phyloP scores from a whole-genome alignment of 2,888 invertebrate species.

The Chrysolina oricalcia region DNA sequence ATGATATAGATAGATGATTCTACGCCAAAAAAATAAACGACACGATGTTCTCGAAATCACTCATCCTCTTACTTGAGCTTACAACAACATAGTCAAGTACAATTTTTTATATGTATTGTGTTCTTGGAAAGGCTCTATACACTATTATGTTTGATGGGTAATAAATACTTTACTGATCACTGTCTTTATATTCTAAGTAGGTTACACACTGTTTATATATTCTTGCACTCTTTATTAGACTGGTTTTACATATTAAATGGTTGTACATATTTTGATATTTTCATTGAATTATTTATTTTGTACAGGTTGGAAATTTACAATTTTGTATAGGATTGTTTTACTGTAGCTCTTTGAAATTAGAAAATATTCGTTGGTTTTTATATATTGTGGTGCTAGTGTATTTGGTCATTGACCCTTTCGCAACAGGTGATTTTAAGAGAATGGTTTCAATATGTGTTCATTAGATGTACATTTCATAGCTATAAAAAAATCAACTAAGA shows the following conservation, averaged over 20 bases:
- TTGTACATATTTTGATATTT: conserved; percentile 46
- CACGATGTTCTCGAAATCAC: too few relatives aligned
- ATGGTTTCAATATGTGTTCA: not conserved
- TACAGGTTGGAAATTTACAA: conserved; percentile 34
- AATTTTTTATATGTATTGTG: conserved; percentile 12
- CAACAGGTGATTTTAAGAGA: not conserved
- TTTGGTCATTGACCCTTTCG: not conserved
- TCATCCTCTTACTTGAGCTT: too few relatives aligned
- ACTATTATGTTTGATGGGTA: not conserved
- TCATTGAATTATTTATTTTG: conserved; percentile 45
- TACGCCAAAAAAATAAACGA: too few relatives aligned
- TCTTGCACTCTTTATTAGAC: conserved; percentile 24
- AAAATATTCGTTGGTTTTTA: conserved; percentile 13
- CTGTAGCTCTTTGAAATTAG: conserved; percentile 4
- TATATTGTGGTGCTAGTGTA: conserved; percentile 30
- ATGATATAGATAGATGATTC: too few relatives aligned
- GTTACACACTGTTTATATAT: conserved; percentile 17
- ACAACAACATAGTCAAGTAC: not conserved
- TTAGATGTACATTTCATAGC: not conserved
- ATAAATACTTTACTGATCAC: not conserved
- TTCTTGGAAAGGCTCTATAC: not conserved
- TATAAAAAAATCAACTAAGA: too few relatives aligned
- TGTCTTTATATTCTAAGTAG: conserved; percentile 10
- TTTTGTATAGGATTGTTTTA: conserved; percentile 30
- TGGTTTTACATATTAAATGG: conserved; percentile 33